A percentile compares a stretch with the other conserved stretches of the same genome.
Conservation (phyloP, 2,888 invertebrate species). For the Heteropelma amictum region DNA sequence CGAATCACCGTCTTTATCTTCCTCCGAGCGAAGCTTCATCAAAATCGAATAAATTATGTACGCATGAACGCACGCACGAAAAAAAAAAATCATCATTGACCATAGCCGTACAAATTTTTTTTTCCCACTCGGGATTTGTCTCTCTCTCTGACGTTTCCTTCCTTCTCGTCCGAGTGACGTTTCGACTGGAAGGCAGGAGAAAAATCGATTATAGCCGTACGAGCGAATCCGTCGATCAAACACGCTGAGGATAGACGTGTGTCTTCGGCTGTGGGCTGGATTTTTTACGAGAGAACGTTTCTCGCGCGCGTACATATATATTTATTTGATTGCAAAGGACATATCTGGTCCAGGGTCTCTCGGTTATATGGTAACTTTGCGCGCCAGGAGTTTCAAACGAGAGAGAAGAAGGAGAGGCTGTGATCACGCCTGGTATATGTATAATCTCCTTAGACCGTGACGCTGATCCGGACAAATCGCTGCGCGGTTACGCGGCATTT, state of each 20-base stretch:
- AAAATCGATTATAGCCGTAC: background rate
- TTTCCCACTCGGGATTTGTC: no score
- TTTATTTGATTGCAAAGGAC: slow-evolving; percentile 15
- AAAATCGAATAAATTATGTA: no score
- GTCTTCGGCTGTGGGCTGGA: background rate
- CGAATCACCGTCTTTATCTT: no score
- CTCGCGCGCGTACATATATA: background rate
- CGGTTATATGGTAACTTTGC: slow-evolving; percentile 64
- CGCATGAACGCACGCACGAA: no score
- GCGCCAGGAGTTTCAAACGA: slow-evolving; percentile 59
- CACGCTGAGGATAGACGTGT: background rate
- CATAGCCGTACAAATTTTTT: no score
- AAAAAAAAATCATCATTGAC: background rate
- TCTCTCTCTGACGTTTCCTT: no score
- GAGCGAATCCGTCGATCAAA: slow-evolving; percentile 22
- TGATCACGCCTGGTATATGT: slow-evolving; percentile 54
- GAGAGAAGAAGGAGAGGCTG: slow-evolving; percentile 20
- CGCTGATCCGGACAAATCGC: slow-evolving; percentile 82
- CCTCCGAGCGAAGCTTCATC: no score
- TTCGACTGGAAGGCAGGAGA: background rate
- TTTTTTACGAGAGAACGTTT: background rate
- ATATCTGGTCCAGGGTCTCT: slow-evolving; percentile 41
- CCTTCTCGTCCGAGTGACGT: background rate
- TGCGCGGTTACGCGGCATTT: slow-evolving; percentile 76
- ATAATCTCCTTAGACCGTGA: slow-evolving; percentile 81